A percentile compares a stretch with the other conserved stretches of the same genome.
These are phyloP conservation scores for Lasioglossum figueresi DNA, from an alignment of 2,888 invertebrate species.

Conservation along the genomic window DNA sequence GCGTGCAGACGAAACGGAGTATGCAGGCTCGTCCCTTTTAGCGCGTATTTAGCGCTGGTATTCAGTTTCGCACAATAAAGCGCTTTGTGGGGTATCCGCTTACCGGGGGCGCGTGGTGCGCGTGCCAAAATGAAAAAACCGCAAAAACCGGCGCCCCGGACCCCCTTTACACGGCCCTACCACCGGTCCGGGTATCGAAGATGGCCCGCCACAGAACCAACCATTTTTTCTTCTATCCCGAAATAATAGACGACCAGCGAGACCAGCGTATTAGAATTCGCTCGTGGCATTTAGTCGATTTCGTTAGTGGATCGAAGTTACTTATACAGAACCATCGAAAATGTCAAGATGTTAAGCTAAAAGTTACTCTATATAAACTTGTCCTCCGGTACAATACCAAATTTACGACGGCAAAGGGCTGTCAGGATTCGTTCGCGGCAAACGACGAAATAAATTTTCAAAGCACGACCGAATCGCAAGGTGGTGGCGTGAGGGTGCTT, in stretches of 20 bases:
- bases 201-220: neutral
- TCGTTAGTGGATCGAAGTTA: neutral
- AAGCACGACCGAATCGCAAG: neutral
- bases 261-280: neutral
- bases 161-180: conserved; percentile 63
- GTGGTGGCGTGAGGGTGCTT: neutral
- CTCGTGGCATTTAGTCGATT: conserved; percentile 12
- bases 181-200: conserved; percentile 5
- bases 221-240: neutral
- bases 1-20: conserved; percentile 45
- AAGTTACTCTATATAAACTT: neutral
- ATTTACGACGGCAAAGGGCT: neutral
- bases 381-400: neutral
- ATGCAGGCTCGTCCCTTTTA: conserved; percentile 68
- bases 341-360: neutral
- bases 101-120: conserved; percentile 78
- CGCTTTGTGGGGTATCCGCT: conserved; percentile 82
- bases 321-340: neutral
- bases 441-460: neutral
- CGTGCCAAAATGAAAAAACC: conserved; percentile 82
- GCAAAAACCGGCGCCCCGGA: conserved; percentile 71
- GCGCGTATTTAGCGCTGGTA: conserved; percentile 79
- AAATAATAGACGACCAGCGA: conserved; percentile 5
- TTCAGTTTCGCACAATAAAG: conserved; percentile 83
- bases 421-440: neutral